phyloP scores from a whole-genome alignment of 2,888 invertebrate species.

The Aphodius sticticus region DNA sequence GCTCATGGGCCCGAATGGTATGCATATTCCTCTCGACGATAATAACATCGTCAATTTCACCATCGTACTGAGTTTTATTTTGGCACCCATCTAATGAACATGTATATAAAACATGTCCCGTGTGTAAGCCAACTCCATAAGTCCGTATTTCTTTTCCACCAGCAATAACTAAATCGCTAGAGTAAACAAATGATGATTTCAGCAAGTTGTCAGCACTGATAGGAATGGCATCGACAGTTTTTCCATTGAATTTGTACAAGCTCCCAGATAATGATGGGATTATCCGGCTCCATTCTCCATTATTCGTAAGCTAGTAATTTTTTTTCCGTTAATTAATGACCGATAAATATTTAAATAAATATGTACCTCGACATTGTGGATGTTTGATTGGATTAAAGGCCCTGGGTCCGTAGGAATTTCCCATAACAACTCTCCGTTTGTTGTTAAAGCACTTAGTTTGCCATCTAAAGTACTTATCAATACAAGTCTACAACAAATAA shows the following conservation, averaged over 20 bases:
- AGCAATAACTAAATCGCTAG: slow-evolving; percentile 84
- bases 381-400: slow-evolving; percentile 86
- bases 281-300: slow-evolving; percentile 86
- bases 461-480: slow-evolving; percentile 94
- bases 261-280: slow-evolving; percentile 94
- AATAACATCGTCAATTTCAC: slow-evolving; percentile 65
- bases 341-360: slow-evolving; percentile 18
- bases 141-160: slow-evolving; percentile 89
- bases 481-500: slow-evolving; percentile 67
- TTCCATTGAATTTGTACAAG: slow-evolving; percentile 91
- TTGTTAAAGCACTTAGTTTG: slow-evolving; percentile 81
- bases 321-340: slow-evolving; percentile 17
- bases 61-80: slow-evolving; percentile 68
- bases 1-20: slow-evolving; percentile 90
- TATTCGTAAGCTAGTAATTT: slow-evolving; percentile 69
- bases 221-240: slow-evolving; percentile 85
- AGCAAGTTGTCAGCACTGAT: slow-evolving; percentile 87
- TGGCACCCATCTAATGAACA: slow-evolving; percentile 79
- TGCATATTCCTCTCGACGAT: slow-evolving; percentile 84
- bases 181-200: slow-evolving; percentile 86
- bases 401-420: slow-evolving; percentile 77
- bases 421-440: slow-evolving; percentile 79
- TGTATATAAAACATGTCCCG: slow-evolving; percentile 79
- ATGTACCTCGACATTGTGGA: slow-evolving; percentile 83
- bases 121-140: slow-evolving; percentile 81